Percentiles rank a stretch among this genome's conserved stretches.
phyloP scores from a whole-genome alignment of 2,113 vertebrate genomes.

The Hydropotes inermis region DNA sequence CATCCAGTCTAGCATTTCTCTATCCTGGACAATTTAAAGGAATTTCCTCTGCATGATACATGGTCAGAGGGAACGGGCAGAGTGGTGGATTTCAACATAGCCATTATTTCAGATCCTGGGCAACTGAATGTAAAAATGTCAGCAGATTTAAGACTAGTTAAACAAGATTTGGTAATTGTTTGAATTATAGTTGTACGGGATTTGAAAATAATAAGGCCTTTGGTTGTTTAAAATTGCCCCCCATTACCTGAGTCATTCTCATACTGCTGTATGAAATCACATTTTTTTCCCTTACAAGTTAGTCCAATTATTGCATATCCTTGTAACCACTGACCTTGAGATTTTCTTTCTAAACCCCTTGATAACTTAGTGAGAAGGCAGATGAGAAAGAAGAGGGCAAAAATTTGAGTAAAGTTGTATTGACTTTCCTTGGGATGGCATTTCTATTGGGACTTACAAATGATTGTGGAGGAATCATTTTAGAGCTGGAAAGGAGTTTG shows the following conservation, averaged over 20 bases:
- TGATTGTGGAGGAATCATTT: constrained; percentile 59
- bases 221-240: not conserved
- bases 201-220: not conserved
- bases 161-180: not conserved
- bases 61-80: not conserved
- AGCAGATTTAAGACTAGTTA: not conserved
- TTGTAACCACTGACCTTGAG: constrained; percentile 33
- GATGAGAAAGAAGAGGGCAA: constrained; percentile 43
- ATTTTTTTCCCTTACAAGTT: not conserved
- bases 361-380: constrained; percentile 34
- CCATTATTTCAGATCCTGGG: not conserved
- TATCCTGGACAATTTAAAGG: not conserved
- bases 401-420: not conserved
- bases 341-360: constrained; percentile 13
- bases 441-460: constrained; percentile 62
- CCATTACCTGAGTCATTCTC: not conserved
- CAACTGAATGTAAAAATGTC: not conserved
- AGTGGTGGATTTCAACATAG: not conserved
- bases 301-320: not conserved
- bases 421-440: constrained; percentile 57
- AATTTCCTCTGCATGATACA: not conserved
- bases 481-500: constrained; percentile 36
- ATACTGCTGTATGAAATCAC: not conserved
- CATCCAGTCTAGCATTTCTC: not conserved
- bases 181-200: not conserved